Conservation (phyloP, 2,797 vertebrate genomes). For the Epinephelus coioides region DNA sequence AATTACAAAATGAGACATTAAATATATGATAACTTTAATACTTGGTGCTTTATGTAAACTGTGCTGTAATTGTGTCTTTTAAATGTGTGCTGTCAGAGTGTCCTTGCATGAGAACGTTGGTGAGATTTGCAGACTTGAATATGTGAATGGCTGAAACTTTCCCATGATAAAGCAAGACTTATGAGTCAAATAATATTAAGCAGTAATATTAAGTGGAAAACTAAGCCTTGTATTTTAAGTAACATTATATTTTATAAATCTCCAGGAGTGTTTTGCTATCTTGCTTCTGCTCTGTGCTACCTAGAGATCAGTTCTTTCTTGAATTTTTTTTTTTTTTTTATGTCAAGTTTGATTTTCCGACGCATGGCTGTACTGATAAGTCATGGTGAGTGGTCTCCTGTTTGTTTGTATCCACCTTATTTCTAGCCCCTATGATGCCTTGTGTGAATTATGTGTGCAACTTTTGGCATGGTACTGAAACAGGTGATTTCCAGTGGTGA, state of each 20-base stretch:
- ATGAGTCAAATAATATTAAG: not conserved
- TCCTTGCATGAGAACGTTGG: not conserved
- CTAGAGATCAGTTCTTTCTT: not conserved
- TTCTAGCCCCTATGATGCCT: too few species aligned
- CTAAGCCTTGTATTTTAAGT: not conserved
- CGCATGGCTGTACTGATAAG: too few species aligned
- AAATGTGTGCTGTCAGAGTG: not conserved
- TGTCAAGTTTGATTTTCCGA: too few species aligned
- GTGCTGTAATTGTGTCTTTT: not conserved
- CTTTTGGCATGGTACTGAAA: too few species aligned
- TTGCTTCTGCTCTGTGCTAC: not conserved
- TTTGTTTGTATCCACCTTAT: too few species aligned
- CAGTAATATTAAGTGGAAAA: not conserved
- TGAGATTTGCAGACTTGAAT: not conserved
- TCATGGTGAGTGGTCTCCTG: too few species aligned
- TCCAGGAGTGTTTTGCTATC: not conserved
- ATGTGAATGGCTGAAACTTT: not conserved
- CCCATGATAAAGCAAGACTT: not conserved
- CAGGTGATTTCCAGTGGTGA: too few species aligned
- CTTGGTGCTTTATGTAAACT: not conserved
- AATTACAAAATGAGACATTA: conserved; percentile 2
- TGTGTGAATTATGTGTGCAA: too few species aligned
- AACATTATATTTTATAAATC: not conserved
- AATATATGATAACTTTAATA: not conserved
- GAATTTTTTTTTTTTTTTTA: too few species aligned